A percentile compares a stretch with the other conserved stretches of the same genome.
These are phyloP conservation scores for Nomada goodeniana DNA, from an alignment of 2,888 invertebrate genomes.

Conservation along the genomic window DNA sequence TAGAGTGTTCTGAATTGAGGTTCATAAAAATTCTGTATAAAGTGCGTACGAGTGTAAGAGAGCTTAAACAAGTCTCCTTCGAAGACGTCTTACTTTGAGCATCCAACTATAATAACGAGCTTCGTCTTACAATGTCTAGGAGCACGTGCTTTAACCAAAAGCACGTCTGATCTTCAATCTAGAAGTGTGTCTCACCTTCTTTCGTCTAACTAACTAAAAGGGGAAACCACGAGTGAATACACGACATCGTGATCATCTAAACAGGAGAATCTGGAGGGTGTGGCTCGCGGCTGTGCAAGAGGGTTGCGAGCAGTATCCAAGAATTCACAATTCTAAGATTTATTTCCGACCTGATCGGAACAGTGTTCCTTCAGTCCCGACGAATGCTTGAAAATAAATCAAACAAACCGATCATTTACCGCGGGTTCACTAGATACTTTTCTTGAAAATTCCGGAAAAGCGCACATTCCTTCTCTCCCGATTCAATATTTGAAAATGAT, in stretches of 20 bases:
- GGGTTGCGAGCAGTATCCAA: conserved; percentile 23
- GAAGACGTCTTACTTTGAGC: conserved; percentile 44
- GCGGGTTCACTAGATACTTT: background rate
- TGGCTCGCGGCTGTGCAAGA: background rate
- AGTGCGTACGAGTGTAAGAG: conserved; percentile 4
- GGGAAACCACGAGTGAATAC: conserved; percentile 46
- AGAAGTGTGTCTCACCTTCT: conserved; percentile 42
- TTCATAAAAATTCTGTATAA: conserved; percentile 13
- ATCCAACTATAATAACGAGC: conserved; percentile 58
- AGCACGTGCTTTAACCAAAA: conserved; percentile 53
- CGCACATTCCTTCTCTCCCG: conserved; percentile 1
- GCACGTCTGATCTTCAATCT: conserved; percentile 64
- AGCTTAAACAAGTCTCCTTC: conserved; percentile 17
- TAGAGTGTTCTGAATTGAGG: conserved; percentile 1
- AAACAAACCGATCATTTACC: background rate
- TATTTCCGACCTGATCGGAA: conserved; percentile 16
- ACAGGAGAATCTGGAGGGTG: conserved; percentile 43
- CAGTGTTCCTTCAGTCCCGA: background rate
- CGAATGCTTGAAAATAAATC: conserved; percentile 1
- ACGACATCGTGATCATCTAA: conserved; percentile 59
- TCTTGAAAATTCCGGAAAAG: background rate
- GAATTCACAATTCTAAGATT: conserved; percentile 34
- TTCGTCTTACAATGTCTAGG: conserved; percentile 34
- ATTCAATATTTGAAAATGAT: conserved; percentile 32
- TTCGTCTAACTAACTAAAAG: conserved; percentile 55